phyloP scores from a whole-genome alignment of 2,888 invertebrate species.

The Hermaeophaga mercurialis region DNA sequence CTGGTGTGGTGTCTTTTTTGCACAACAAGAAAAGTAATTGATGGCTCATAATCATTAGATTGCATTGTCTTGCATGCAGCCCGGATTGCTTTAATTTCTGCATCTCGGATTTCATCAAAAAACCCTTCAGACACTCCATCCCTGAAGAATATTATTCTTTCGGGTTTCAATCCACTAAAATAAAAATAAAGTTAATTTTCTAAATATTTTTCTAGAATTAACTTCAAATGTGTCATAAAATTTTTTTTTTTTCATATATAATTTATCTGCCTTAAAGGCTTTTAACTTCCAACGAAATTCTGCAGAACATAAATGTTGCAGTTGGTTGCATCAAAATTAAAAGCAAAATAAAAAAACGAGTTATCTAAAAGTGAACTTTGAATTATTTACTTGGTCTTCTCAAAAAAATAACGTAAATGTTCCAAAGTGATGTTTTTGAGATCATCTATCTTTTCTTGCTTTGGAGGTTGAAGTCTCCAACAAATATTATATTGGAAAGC shows the following conservation, averaged over 20 bases:
- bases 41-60: conserved; percentile 68
- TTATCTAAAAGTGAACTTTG: no score
- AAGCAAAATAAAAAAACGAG: no score
- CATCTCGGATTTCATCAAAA: conserved; percentile 70
- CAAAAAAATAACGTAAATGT: conserved; percentile 67
- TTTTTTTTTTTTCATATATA: no score
- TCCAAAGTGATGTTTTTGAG: conserved; percentile 63
- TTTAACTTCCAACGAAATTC: no score
- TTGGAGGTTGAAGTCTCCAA: conserved; percentile 76
- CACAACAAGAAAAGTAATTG: conserved; percentile 89
- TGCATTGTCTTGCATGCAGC: conserved; percentile 66
- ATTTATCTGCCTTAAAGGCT: no score
- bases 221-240: no score
- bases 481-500: conserved; percentile 77
- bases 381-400: conserved; percentile 50
- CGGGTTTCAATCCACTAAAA: conserved; percentile 56
- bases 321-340: no score
- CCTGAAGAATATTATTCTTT: conserved; percentile 75
- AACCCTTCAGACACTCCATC: conserved; percentile 91
- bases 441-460: conserved; percentile 76
- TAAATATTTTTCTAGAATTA: no score
- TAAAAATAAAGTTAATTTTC: background rate
- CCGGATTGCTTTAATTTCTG: conserved; percentile 70
- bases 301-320: no score
- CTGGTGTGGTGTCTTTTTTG: conserved; percentile 97